Conservation (phyloP, 2,113 vertebrate genomes). For the Hypanus sabinus region DNA sequence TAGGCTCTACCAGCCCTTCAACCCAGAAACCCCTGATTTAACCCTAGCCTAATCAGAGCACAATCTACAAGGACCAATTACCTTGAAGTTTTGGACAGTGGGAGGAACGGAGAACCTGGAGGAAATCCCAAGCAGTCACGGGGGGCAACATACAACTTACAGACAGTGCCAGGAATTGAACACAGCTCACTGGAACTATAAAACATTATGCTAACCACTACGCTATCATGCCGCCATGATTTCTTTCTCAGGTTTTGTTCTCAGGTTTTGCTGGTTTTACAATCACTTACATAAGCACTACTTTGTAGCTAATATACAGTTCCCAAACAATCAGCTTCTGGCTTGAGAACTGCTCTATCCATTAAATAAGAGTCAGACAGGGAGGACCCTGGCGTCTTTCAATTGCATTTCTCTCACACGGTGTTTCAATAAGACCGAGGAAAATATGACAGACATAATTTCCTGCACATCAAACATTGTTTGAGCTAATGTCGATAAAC, state of each 20-base stretch:
- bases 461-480: conserved; percentile 45
- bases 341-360: background rate
- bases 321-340: background rate
- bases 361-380: conserved; percentile 45
- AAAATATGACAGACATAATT: conserved; percentile 49
- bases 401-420: conserved; percentile 42
- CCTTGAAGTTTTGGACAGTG: too few species aligned
- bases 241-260: background rate
- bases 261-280: background rate
- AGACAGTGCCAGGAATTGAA: too few species aligned
- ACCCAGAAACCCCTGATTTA: too few species aligned
- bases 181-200: too few species aligned
- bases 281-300: background rate
- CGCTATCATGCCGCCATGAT: too few species aligned
- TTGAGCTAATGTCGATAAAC: conserved; percentile 52
- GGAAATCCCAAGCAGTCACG: too few species aligned
- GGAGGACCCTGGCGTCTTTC: conserved; percentile 48
- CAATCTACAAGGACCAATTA: too few species aligned
- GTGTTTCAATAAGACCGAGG: conserved; percentile 41
- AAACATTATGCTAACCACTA: too few species aligned
- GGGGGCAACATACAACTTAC: too few species aligned
- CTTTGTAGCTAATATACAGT: background rate
- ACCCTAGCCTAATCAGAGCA: too few species aligned
- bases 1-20: too few species aligned
- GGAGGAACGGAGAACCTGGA: too few species aligned